Conservation (phyloP, 2,888 invertebrate species). For the Polydrusus tereticollis region DNA sequence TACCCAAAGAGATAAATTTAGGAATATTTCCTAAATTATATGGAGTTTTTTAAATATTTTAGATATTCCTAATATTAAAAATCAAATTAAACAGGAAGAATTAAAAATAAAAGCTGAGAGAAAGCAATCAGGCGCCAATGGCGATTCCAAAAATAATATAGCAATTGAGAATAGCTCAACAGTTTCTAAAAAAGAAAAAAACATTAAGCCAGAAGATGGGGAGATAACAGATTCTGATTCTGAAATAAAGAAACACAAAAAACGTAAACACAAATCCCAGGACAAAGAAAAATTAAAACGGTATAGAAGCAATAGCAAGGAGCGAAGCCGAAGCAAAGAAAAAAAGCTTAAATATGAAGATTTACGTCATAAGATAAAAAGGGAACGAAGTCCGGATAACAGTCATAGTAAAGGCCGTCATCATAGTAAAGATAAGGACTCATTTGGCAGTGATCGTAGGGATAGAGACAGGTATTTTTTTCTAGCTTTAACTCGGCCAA, state of each 20-base stretch:
- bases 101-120: constrained; percentile 38
- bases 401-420: constrained; percentile 31
- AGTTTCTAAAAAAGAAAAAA: constrained; percentile 58
- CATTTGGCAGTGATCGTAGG: constrained; percentile 41
- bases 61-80: constrained; percentile 44
- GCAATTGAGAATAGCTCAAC: constrained; percentile 26
- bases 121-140: constrained; percentile 2
- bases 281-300: constrained; percentile 50
- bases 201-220: constrained; percentile 67
- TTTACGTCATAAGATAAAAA: constrained; percentile 47
- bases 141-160: constrained; percentile 23
- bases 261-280: constrained; percentile 55
- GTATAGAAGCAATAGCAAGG: constrained; percentile 60
- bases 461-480: constrained; percentile 28
- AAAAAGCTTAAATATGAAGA: constrained; percentile 55
- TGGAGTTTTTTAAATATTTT: not conserved
- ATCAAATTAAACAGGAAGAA: constrained; percentile 47
- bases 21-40: too few relatives aligned
- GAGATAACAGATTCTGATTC: constrained; percentile 53
- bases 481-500: too few relatives aligned
- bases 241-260: constrained; percentile 39
- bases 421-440: constrained; percentile 42
- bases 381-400: constrained; percentile 38
- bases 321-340: constrained; percentile 59
- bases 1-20: too few relatives aligned